Evolutionary conservation across 2,113 vertebrate species (phyloP), one percentile per base, ranked within the genome.

Genomic region (Aldabrachelys gigantea): DNA sequence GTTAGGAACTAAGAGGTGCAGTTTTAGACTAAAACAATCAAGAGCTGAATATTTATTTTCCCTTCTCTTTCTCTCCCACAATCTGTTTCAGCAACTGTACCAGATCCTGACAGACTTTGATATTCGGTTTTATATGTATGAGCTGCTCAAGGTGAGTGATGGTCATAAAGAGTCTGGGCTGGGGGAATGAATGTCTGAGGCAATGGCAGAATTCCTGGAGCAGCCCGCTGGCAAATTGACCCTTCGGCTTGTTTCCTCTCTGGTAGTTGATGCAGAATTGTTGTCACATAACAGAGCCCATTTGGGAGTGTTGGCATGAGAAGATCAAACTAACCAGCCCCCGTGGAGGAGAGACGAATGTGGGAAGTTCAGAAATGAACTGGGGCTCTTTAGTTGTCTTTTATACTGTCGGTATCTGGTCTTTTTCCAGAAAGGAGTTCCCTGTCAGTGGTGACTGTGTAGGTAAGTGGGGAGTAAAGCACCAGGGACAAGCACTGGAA

Each of bases 71-170:
- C 56, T 69, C 54, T 87, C 72, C 85, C 97, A 50, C 78, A 94
- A 95, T 98, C 93, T 97, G 76, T 98, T 98, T 94, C 98, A 99
- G 99, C 99, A 99, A 98, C 99, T 99, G 93, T 99, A 99, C 98
- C 99, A 99, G 99, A 99, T 99, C 98, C 98, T 99, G 98, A 99
- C 99, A 91, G 99, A 99, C 98, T 99, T 99, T 96, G 99, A 99
- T 98, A 99, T 99, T 97, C 99, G 99, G 93, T 99, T 98, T 99
- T 99, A 99, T 98, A 99, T 99, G 99, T 99, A 99, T 98, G 99
- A 99, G 98, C 99, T 99, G 97, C 99, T 99, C 81, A 99, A 99
- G 99, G 99, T 99, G 98, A 99, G 99, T 98, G 83, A 21, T 65
- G 82, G 82, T 84, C 65, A 47, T 85, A 47, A 50, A 12, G 59